Percentiles rank a stretch among this genome's conserved stretches.
Conservation (phyloP, 2,888 invertebrate species). For the Zygothrica quintamaculata region DNA sequence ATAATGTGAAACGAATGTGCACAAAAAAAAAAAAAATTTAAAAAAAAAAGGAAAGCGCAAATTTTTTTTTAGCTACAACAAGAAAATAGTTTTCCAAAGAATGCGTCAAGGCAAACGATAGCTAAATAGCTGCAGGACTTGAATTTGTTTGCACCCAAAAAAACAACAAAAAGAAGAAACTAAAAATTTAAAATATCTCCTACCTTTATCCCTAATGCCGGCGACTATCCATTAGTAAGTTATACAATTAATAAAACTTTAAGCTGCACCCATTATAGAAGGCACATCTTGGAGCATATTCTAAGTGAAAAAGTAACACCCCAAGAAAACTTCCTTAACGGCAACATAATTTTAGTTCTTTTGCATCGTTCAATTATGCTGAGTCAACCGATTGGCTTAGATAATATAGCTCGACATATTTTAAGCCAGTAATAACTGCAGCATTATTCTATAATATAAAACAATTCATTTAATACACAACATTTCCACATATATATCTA, state of each 20-base stretch:
- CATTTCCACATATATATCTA: too few species aligned
- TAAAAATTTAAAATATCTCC: neutral
- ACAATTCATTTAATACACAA: too few species aligned
- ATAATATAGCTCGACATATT: too few species aligned
- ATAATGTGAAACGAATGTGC: slow-evolving; percentile 70
- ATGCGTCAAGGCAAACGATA: slow-evolving; percentile 41
- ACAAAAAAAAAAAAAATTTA: slow-evolving; percentile 60
- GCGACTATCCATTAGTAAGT: slow-evolving; percentile 4
- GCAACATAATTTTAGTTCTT: too few species aligned
- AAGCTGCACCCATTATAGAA: neutral
- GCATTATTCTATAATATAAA: too few species aligned
- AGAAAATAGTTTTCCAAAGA: slow-evolving; percentile 24
- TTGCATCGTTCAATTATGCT: too few species aligned
- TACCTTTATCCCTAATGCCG: neutral
- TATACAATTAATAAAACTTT: slow-evolving; percentile 1
- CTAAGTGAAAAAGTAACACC: too few species aligned
- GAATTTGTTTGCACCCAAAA: slow-evolving; percentile 37
- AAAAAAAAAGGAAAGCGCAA: too few species aligned
- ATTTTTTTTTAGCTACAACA: slow-evolving; percentile 40
- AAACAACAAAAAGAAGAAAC: neutral
- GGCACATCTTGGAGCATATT: neutral
- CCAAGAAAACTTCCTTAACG: neutral
- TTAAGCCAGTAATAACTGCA: too few species aligned
- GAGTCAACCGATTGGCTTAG: too few species aligned
- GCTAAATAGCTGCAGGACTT: slow-evolving; percentile 45